Evolutionary conservation across 2,113 vertebrate species (phyloP), one percentile per base, ranked within the genome.

Genomic region (Lepus europaeus): DNA sequence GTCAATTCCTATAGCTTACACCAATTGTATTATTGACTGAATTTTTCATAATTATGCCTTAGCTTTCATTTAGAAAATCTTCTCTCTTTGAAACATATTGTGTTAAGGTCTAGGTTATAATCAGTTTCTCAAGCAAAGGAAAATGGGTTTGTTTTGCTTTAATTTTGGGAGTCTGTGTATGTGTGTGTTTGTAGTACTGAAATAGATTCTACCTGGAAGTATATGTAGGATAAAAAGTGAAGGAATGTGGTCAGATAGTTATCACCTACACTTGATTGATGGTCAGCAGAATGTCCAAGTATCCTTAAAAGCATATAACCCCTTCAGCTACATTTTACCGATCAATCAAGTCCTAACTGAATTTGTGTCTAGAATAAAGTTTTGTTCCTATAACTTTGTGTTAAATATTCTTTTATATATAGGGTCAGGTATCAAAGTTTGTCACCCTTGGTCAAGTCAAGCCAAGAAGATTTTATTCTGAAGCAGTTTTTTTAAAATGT

Each of bases 41-140:
- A 16, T 56, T 93, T 92, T 91, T 94, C 16, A 66, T 73, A 49
- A 69, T 90, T 72, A 61, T 61, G 1, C 79, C 88, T 96, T 64
- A 84, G 5, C 22, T 31, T 83, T 95, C 63, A 91, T 89, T 87
- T 81, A 87, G 22, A 51, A 14, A 82, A 73, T 70, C 49, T 82
- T 79, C 56, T 69, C 20, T 92, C 19, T 33, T 61, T 19, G 85
- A 59, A 93, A 86, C 95, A 3, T 9, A 76, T 88, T 86, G 74
- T 83, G 13, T 87, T 93, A 96, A 9, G 5, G 45, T 79, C 31
- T 53, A 70, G 17, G 10, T 94, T 89, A 56, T 80, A 77, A 90
- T 92, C n/a, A 74, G 1, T 83, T 87, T 92, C 78, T 90, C 82
- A 61, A 78, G 31, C 91, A 66, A 63, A 19, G 39, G 33, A 9